Base-by-base conservation (phyloP, 2,888 invertebrate genomes). In the Nemurella pictetii region DNA sequence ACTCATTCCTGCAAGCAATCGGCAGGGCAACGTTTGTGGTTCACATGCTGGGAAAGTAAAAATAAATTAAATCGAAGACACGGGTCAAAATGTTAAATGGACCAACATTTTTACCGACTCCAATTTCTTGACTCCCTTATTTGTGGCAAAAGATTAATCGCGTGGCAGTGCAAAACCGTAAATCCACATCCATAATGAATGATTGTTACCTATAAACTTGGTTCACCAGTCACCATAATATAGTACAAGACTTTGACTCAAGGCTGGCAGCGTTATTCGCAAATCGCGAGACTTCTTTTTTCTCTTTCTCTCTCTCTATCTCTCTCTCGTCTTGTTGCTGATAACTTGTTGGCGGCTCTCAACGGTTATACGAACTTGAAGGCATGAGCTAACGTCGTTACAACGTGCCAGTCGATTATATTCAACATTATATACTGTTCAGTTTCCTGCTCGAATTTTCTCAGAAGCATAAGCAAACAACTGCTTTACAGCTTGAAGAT, bases 401-500 rank as follows among this genome's bases (percentile, higher is more conserved):
- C 26, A 12, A 36, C 15, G 1, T 75, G 28, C 75, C n/a, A 25
- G n/a, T 3, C 29, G 29, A n/a, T 25, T 80, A 29, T 25, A 29
- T 7, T 80, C 80, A 29, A 80, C 30, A 80, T 80, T 29, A 28
- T 29, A 2, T 29, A 28, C 75, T 75, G 4, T 55, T 55, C 26
- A 20, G 80, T 80, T 80, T 80, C 80, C 80, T 80, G 80, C 80
- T 80, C 80, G 26, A 4, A 80, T 35, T 29, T 80, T 80, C 80
- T 80, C 25, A 80, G 80, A 80, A 80, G 35, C 25, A 25, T 0
- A 26, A 35, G 7, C 80, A 35, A 80, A 75, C 75, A n/a, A 12
- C 5, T 26, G 75, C 28, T 75, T 75, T 75, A 75, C 55, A 55
- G 55, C 55, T 55, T 55, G 55, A 55, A 20, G 55, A 2, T 12